These are phyloP conservation scores for Euspilapteryx auroguttella DNA, from an alignment of 2,888 invertebrate genomes.

Conservation along the genomic window DNA sequence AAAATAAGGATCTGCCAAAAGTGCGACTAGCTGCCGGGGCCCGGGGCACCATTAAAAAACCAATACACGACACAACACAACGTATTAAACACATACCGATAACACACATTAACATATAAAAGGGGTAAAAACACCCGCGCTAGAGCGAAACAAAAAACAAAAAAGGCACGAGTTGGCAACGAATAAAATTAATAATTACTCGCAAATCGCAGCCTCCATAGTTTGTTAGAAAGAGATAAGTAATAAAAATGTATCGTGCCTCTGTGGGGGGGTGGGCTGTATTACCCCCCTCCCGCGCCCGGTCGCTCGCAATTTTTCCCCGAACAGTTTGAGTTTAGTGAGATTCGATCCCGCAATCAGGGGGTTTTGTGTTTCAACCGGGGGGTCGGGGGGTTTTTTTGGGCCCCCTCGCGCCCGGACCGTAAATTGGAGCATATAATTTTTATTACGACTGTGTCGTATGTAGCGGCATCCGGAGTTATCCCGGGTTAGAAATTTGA, in stretches of 20 bases:
- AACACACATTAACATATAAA: too few relatives aligned
- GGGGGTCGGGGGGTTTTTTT: constrained; percentile 31
- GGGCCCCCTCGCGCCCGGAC: constrained; percentile 20
- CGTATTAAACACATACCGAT: too few relatives aligned
- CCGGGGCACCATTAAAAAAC: too few relatives aligned
- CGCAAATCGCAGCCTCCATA: constrained; percentile 31
- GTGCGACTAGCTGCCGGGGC: too few relatives aligned
- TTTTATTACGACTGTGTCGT: constrained; percentile 57
- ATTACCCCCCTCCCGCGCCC: constrained; percentile 10
- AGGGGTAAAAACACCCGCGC: constrained; percentile 5
- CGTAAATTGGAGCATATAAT: constrained; percentile 63
- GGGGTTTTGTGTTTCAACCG: constrained; percentile 15
- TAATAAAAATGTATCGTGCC: constrained; percentile 52
- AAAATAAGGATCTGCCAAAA: too few relatives aligned
- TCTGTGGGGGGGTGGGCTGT: constrained; percentile 13
- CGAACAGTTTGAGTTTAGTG: constrained; percentile 41
- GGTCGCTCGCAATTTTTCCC: constrained; percentile 35
- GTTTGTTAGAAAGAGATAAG: constrained; percentile 47
- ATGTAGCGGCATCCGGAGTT: constrained; percentile 26
- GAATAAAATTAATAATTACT: constrained; percentile 48
- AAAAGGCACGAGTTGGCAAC: constrained; percentile 8
- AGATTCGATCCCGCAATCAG: constrained; percentile 58
- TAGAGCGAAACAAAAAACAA: constrained; percentile 9
- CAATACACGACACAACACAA: too few relatives aligned
- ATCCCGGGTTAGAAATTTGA: constrained; percentile 2